These are phyloP conservation scores for Drymonia ruficornis DNA, from an alignment of 2,888 invertebrate genomes.

Conservation along the genomic window DNA sequence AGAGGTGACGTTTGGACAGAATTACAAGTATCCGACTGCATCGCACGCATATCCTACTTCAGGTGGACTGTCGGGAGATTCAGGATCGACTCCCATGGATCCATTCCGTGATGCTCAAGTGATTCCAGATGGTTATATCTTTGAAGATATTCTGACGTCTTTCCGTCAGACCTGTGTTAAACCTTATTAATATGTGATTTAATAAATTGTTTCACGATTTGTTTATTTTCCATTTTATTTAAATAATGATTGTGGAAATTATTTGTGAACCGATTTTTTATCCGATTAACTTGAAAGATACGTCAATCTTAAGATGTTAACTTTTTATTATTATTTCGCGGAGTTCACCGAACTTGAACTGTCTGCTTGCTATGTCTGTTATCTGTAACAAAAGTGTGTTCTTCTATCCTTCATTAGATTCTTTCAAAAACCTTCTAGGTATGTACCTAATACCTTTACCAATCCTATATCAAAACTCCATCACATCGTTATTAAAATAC, in stretches of 20 bases:
- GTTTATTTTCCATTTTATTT: neutral
- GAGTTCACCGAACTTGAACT: too few species aligned
- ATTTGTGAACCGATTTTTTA: too few species aligned
- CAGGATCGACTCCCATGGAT: slow-evolving; percentile 13
- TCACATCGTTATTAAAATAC: neutral
- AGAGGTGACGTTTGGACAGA: slow-evolving; percentile 12
- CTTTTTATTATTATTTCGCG: too few species aligned
- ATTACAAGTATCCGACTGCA: slow-evolving; percentile 26
- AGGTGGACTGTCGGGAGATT: slow-evolving; percentile 30
- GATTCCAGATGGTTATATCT: slow-evolving; percentile 27
- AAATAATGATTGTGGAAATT: too few species aligned
- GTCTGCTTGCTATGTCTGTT: too few species aligned
- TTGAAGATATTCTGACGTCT: slow-evolving; percentile 17
- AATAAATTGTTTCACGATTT: neutral
- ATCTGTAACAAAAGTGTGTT: too few species aligned
- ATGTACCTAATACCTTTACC: too few species aligned
- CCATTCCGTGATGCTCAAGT: slow-evolving; percentile 32
- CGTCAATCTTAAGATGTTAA: too few species aligned
- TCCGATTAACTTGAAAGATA: too few species aligned
- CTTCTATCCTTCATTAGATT: too few species aligned
- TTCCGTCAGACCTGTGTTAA: slow-evolving; percentile 31
- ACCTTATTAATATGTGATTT: slow-evolving; percentile 24
- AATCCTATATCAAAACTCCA: too few species aligned
- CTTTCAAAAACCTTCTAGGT: too few species aligned
- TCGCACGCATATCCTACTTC: slow-evolving; percentile 29